These are phyloP conservation scores for Stercorarius parasiticus DNA, from an alignment of 2,113 vertebrate species.

Conservation along the genomic window DNA sequence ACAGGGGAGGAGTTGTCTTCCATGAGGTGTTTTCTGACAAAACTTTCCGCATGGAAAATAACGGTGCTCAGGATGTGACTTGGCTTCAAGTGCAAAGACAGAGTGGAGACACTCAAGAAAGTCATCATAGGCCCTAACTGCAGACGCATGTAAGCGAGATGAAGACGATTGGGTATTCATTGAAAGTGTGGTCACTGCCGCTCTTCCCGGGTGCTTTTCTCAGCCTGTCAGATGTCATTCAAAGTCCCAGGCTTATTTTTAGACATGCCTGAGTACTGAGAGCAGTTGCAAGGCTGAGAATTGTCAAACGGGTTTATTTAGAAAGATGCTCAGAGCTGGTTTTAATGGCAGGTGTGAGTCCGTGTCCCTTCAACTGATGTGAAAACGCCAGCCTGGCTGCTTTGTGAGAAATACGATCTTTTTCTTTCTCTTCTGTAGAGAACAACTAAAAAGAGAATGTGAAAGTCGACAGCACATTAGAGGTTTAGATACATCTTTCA, in stretches of 20 bases:
- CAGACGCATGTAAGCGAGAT: not conserved
- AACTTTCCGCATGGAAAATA: rapidly evolving
- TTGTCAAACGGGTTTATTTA: not conserved
- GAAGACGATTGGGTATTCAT: not conserved
- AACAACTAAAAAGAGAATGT: not conserved
- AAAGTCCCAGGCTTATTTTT: not conserved
- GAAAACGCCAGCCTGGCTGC: not conserved
- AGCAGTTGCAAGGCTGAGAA: not conserved
- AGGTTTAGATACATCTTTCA: not conserved
- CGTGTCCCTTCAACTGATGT: rapidly evolving
- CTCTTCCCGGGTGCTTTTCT: not conserved
- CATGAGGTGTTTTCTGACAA: rapidly evolving
- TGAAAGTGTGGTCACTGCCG: not conserved
- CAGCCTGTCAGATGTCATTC: not conserved
- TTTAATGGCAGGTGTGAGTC: not conserved
- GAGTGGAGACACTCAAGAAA: not conserved
- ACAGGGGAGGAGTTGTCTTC: not conserved
- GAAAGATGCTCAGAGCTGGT: not conserved
- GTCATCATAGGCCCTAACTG: not conserved
- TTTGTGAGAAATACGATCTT: not conserved
- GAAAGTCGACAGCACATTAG: not conserved
- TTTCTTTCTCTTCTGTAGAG: not conserved
- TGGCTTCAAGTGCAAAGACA: not conserved
- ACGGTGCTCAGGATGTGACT: not conserved
- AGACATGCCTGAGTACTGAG: not conserved